Conservation (phyloP, 1,140 invertebrate genomes). For the Ceratoteleas bidentatus region DNA sequence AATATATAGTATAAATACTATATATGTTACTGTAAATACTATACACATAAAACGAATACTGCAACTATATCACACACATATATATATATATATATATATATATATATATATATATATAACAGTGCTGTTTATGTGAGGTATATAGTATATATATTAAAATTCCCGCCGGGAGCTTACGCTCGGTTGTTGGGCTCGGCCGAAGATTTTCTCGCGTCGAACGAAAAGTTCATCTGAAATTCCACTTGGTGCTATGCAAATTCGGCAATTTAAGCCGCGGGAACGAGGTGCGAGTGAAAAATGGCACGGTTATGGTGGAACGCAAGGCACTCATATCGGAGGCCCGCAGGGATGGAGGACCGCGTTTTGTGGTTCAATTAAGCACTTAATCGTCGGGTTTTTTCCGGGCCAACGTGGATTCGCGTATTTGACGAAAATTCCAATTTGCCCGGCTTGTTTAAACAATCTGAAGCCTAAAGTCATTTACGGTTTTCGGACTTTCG, state of each 20-base stretch:
- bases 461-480: not conserved
- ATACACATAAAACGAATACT: no score
- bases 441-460: not conserved
- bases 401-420: not conserved
- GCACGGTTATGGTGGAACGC: slow-evolving; percentile 38
- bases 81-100: not conserved
- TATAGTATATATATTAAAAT: slow-evolving; percentile 16
- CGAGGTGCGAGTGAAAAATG: slow-evolving; percentile 50
- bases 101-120: not conserved
- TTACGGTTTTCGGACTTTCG: not conserved
- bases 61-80: no score
- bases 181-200: slow-evolving; percentile 6
- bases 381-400: slow-evolving; percentile 33
- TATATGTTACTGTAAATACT: no score
- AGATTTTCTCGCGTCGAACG: slow-evolving; percentile 26
- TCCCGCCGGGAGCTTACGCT: not conserved
- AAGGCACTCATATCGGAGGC: slow-evolving; percentile 22
- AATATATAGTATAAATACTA: no score
- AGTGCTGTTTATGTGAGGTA: no score
- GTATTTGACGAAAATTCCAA: not conserved
- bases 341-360: not conserved
- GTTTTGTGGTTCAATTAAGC: slow-evolving; percentile 36
- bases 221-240: slow-evolving; percentile 52
- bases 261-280: slow-evolving; percentile 46
- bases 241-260: slow-evolving; percentile 57